These are phyloP conservation scores for Rhabditoides inermis DNA, from an alignment of 2,888 invertebrate species.

Conservation along the genomic window DNA sequence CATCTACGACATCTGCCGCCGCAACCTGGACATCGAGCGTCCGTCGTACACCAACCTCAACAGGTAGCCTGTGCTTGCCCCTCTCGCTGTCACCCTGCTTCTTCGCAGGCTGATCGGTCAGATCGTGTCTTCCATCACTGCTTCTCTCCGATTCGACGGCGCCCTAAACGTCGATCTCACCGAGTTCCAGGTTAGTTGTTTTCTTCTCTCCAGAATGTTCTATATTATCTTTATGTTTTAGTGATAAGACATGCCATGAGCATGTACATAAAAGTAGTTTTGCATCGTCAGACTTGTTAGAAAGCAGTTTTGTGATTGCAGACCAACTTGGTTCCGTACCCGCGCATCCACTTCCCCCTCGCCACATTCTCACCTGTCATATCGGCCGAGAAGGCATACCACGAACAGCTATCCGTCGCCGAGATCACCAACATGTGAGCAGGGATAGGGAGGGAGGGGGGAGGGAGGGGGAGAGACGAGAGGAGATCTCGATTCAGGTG, in stretches of 20 bases:
- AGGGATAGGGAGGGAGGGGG: too few relatives aligned
- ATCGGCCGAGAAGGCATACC: constrained; percentile 52
- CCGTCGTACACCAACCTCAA: constrained; percentile 83
- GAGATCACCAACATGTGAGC: constrained; percentile 66
- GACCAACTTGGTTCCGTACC: constrained; percentile 67
- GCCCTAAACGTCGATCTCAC: constrained; percentile 78
- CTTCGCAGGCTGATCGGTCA: constrained; percentile 8
- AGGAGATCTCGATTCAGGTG: too few relatives aligned
- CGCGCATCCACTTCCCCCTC: constrained; percentile 80
- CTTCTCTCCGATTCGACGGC: constrained; percentile 80
- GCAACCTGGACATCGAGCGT: constrained; percentile 52
- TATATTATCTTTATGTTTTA: background rate
- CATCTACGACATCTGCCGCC: constrained; percentile 78
- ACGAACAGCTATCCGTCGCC: constrained; percentile 61
- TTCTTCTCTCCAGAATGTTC: background rate
- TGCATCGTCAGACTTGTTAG: background rate
- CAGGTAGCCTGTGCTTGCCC: too few relatives aligned
- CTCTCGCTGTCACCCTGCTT: constrained; percentile 68
- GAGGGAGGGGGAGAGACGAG: too few relatives aligned
- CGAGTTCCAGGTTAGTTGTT: constrained; percentile 62
- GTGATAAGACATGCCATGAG: background rate
- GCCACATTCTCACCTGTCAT: constrained; percentile 58
- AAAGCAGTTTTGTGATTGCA: constrained; percentile 13
- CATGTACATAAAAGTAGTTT: too few relatives aligned
- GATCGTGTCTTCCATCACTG: constrained; percentile 67